Base-by-base conservation (phyloP, 2,888 invertebrate genomes). In the Acanthacorydalis orientalis region DNA sequence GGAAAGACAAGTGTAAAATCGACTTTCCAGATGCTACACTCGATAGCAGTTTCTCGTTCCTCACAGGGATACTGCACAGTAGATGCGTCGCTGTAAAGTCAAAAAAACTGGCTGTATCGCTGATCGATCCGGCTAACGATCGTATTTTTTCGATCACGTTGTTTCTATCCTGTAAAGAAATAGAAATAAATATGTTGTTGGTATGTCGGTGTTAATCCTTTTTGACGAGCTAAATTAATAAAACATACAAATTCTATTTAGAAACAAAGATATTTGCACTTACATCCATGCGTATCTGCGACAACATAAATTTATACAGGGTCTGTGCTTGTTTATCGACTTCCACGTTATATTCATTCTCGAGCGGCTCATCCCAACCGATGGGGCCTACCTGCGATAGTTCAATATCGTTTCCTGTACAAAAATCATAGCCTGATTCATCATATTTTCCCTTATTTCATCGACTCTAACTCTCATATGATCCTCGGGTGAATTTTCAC, bases 21-120 rank as follows among this genome's bases (percentile, higher is more conserved):
- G 91, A 93, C 56, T 85, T 81, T 14, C 95, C 93, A 0, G 85
- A 75, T 0, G 93, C 91, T 50, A 95, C 78, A 49, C 83, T 81
- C 1, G 84, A 81, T 31, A 95, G 68, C 67, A 86, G 77, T 68
- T 92, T 92, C 69, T 93, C 93, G 59, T 87, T 91, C 49, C 90
- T 75, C 8, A 75, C 73, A 0, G 82, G 79, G 57, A 77, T 78
- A 23, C 34, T n/a, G 54, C 86, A 83, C 32, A 93, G 67, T 16
- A 92, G 65, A 60, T 92, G 92, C 0, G 87, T 86, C 44, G 78
- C 75, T 0, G 64, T 63, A 0, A 71, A 64, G 59, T 88, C 81
- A 57, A 74, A 83, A 53, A 34, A 31, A 2, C 58, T 56, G 8
- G 63, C 51, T 0, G 72, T 66, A 8, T 74, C 73, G 8, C 75